Evolutionary conservation across 2,113 vertebrate species (phyloP).

Genomic region (Thomomys bottae): DNA sequence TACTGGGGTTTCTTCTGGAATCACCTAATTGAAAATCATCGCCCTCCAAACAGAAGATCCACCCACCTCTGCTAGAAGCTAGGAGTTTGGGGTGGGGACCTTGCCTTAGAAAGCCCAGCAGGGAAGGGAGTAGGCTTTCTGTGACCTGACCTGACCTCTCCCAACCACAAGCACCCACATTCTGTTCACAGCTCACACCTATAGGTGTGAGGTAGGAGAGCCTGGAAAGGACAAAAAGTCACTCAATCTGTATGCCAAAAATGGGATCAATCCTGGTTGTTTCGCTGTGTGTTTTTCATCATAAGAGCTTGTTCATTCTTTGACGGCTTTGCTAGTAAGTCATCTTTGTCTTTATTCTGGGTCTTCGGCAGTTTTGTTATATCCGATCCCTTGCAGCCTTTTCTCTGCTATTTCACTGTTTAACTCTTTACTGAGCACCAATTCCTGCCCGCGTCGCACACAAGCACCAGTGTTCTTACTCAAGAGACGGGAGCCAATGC

Average conservation of each 20-base stretch:
- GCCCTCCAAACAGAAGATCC: background rate
- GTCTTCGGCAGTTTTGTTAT: background rate
- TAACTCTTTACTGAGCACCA: background rate
- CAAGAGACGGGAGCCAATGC: no score
- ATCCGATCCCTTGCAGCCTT: background rate
- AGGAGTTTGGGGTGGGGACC: background rate
- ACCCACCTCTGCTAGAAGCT: rapidly evolving
- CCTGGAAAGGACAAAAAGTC: background rate
- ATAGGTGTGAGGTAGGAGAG: no score
- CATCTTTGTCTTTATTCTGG: background rate
- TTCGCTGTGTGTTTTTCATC: background rate
- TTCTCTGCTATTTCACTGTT: background rate
- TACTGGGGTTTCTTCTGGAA: background rate
- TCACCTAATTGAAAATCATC: background rate
- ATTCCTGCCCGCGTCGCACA: background rate
- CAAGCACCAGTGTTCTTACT: background rate
- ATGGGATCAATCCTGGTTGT: background rate
- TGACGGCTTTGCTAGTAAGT: background rate
- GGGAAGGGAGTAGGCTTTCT: background rate
- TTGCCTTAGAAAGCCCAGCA: background rate
- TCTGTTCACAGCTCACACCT: background rate
- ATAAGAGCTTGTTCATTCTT: background rate
- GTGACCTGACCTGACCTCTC: background rate
- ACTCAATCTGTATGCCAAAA: background rate
- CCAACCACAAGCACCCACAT: background rate